Evolutionary conservation across 2,113 vertebrate species (phyloP), one percentile per base, ranked within the genome.

Genomic region (Perca fluviatilis): DNA sequence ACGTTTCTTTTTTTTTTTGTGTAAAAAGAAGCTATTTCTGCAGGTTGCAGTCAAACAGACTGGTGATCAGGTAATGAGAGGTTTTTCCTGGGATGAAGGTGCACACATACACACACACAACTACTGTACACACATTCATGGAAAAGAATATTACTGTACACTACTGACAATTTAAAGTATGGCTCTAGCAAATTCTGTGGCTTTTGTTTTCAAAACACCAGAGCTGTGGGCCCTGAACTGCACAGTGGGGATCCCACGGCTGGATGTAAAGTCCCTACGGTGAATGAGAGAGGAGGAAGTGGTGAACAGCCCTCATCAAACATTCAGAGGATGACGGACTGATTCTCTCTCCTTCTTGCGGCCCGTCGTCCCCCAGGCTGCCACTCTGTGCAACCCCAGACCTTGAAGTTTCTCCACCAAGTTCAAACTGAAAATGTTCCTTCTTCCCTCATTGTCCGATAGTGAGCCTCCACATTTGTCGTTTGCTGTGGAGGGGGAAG

Each of bases 381-480:
- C 95, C 89, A 97, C 93, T 64, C 87, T 91, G 91, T 96, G 91
- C 89, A 97, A 82, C n/a, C 96, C 96, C 74, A 97, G 91, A 25
- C 82, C 87, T 79, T 74, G 89, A 75, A 98, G 92, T 87, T 97
- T 97, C 72, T 95, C 95, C 63, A 97, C 95, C 74, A 97, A 85
- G 91, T 97, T 96, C 86, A 96, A 77, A 84, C 96, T 94, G 82
- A 97, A 96, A 93, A 90, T 82, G 78, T 80, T 94, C 25, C 75
- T 86, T 57, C 25, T 33, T 40, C 11, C 69, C 30, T 61, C 65
- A 30, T 23, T 61, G 74, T 69, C 30, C 6, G 7, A 9, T 0
- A 33, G 62, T 0, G 33, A 74, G 51, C 50, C 60, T 40, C 27
- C 86, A 16, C 27, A 25, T 53, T 58, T 72, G 47, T 83, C 71